Base-by-base conservation (phyloP, 2,888 invertebrate genomes). In the Drosophila ustulata region DNA sequence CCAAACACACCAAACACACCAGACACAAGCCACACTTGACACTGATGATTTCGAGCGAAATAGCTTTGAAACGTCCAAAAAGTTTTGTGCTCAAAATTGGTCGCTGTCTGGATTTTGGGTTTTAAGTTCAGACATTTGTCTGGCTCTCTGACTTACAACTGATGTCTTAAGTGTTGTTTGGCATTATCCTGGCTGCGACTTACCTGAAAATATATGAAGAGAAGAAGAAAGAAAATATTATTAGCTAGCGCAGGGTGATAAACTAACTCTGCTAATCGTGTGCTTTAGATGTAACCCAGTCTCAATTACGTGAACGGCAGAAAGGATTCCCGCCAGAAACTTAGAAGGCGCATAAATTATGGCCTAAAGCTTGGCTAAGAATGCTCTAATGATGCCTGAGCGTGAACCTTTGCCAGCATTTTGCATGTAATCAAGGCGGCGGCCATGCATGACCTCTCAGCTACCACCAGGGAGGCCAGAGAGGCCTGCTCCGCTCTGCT, bases 381-480 rank as follows among this genome's bases (percentile, higher is more conserved):
- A 72, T 41, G 53, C 51, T 68, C 82, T 82, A 88, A 88, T 82
- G 88, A 88, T 70, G 68, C 56, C 73, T 64, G 53, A 56, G 23
- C 69, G 78, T 68, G 25, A 45, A 50, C 39, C 32, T 39, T 45
- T 13, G 28, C 34, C 37, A 66, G 62, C 71, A 71, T 72, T 82
- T 82, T 88, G 82, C 88, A 83, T 83, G 71, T 77, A 85, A 85
- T 88, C 82, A 85, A 62, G 66, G 30, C 63, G 73, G 70, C 78
- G 55, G 45, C 70, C 75, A 76, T 74, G 88, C 86, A 62, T 85
- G 77, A 67, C 71, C 76, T 53, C 23, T 52, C 39, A 28, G 30
- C 2, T 1, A 18, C 18, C 18, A 18, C 18, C 6, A 28, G 28
- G 5, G 28, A 28, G 28, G 28, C 28, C 28, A 28, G 28, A 28